These are phyloP conservation scores for Lagria hirta DNA, from an alignment of 2,888 invertebrate species.

Conservation along the genomic window DNA sequence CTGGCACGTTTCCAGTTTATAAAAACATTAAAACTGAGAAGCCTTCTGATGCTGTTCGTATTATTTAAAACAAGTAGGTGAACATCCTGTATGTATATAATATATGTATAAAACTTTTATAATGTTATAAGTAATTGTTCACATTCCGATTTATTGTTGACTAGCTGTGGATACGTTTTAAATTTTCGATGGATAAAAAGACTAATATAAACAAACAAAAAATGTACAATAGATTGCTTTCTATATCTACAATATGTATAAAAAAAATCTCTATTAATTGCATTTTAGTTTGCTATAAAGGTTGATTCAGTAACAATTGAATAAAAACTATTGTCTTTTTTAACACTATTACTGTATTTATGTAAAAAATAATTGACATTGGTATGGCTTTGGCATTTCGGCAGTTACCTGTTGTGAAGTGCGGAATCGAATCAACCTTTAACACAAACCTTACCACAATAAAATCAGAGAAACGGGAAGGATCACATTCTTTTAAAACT, in stretches of 20 bases:
- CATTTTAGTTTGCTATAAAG: conserved; percentile 2
- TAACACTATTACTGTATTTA: conserved; percentile 21
- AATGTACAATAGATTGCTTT: conserved; percentile 14
- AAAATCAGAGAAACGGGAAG: conserved; percentile 27
- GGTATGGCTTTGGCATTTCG: conserved; percentile 31
- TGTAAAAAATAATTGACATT: conserved; percentile 30
- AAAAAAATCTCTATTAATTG: conserved; percentile 17
- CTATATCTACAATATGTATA: conserved; percentile 23
- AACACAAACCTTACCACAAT: conserved; percentile 16
- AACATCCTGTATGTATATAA: conserved; percentile 7
- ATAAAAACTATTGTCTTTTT: conserved; percentile 24
- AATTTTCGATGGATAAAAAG: no score
- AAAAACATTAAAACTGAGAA: no score
- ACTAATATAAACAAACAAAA: conserved; percentile 12
- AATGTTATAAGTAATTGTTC: no score
- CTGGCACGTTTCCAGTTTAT: no score
- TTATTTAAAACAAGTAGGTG: no score
- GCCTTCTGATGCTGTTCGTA: no score
- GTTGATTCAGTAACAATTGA: conserved; percentile 22
- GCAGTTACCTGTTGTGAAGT: conserved; percentile 24
- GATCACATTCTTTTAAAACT: conserved; percentile 33
- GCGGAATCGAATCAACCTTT: conserved; percentile 15
- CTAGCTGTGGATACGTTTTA: conserved; percentile 12
- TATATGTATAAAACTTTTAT: no score
- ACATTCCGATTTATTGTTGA: conserved; percentile 15